phyloP scores from a whole-genome alignment of 1,140 invertebrate species.

The Drosophila parvula region DNA sequence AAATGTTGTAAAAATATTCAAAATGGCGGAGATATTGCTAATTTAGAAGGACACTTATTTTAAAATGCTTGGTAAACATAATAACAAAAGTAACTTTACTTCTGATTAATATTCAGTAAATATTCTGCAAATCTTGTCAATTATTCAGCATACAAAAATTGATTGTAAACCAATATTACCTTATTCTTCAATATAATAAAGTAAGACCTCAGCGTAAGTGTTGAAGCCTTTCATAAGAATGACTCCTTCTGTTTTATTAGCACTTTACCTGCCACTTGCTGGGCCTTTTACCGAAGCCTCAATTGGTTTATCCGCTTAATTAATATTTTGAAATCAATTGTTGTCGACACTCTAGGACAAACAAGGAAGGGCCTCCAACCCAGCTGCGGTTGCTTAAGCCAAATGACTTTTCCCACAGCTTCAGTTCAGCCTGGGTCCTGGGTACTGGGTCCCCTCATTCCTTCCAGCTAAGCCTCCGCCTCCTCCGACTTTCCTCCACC shows the following conservation, averaged over 20 bases:
- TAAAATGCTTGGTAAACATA: too few species aligned
- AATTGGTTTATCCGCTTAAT: constrained; percentile 49
- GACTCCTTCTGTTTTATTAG: constrained; percentile 3
- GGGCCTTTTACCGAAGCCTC: constrained; percentile 12
- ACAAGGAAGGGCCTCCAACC: constrained; percentile 9
- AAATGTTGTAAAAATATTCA: too few species aligned
- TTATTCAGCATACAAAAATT: too few species aligned
- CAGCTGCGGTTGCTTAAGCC: constrained; percentile 26
- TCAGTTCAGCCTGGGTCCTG: not conserved
- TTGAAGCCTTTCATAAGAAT: not conserved
- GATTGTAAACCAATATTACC: too few species aligned
- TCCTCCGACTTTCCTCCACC: not conserved
- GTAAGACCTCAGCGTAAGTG: not conserved
- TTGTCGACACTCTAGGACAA: constrained; percentile 29
- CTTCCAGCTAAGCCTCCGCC: not conserved
- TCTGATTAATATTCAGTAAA: too few species aligned
- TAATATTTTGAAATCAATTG: constrained; percentile 56
- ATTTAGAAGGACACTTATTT: too few species aligned
- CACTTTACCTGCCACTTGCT: constrained; percentile 14
- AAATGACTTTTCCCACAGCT: constrained; percentile 34
- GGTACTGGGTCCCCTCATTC: too few species aligned
- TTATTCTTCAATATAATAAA: not conserved
- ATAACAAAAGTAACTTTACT: too few species aligned
- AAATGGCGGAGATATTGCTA: too few species aligned
- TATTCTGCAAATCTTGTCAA: too few species aligned